A percentile compares a stretch with the other conserved stretches of the same genome.
Evolutionary conservation across 2,113 vertebrate species (phyloP).

Genomic region (Phaethornis superciliosus): DNA sequence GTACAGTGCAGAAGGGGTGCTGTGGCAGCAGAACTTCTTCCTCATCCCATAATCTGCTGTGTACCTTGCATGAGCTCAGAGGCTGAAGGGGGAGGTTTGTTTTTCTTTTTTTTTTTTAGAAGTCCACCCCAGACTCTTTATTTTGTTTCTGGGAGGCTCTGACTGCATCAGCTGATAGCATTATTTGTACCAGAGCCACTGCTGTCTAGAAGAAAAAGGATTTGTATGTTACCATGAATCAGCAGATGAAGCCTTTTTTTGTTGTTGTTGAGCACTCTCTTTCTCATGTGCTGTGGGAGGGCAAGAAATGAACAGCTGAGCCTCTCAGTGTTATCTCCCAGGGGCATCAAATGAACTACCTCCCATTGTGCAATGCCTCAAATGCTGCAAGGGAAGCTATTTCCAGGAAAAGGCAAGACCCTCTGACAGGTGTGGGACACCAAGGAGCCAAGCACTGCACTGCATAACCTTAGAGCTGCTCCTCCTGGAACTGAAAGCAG

Average conservation of each 20-base stretch:
- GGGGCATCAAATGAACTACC: constrained; percentile 20
- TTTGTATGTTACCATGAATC: constrained; percentile 41
- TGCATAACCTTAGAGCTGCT: not conserved
- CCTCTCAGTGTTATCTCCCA: not conserved
- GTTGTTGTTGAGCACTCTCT: not conserved
- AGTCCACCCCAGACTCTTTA: not conserved
- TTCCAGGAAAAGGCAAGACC: not conserved
- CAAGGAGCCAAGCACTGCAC: not conserved
- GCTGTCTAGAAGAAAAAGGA: not conserved
- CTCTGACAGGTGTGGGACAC: constrained; percentile 55
- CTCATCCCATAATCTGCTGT: not conserved
- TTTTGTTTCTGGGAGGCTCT: not conserved
- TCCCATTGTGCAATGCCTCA: constrained; percentile 9
- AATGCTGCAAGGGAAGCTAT: not conserved
- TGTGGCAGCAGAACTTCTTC: not conserved
- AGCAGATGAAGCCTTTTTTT: constrained; percentile 21
- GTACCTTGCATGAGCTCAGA: not conserved
- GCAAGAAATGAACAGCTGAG: constrained; percentile 55
- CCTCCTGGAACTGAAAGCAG: not conserved
- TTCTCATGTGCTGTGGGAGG: not conserved
- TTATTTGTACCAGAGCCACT: not conserved
- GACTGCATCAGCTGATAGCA: not conserved
- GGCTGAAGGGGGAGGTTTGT: not conserved
- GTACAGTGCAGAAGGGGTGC: not conserved
- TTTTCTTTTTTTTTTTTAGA: not conserved